Evolutionary conservation across 2,113 vertebrate species (phyloP).

Genomic region (Tricholaema leucomelas): DNA sequence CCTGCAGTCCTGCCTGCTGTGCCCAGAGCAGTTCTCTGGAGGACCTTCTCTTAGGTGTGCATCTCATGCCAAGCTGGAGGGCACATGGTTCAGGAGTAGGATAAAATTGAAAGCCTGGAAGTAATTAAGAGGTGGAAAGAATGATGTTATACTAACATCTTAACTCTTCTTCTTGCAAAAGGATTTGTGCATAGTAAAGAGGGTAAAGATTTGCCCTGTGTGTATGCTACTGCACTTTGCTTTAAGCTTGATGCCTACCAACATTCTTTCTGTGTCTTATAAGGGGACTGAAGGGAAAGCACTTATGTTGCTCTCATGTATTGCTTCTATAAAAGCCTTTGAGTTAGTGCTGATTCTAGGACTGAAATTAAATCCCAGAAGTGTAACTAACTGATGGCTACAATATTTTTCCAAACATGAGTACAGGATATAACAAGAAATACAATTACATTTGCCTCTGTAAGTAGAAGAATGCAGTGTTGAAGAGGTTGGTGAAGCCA

Average conservation of each 20-base stretch:
- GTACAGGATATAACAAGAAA: slow-evolving; percentile 5
- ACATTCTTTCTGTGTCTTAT: not conserved
- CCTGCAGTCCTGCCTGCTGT: too few relatives aligned
- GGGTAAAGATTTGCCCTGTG: not conserved
- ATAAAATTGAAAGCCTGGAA: not conserved
- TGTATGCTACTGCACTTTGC: not conserved
- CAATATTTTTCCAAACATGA: slow-evolving; percentile 46
- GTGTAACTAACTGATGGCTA: not conserved
- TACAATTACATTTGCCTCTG: not conserved
- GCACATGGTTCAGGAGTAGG: not conserved
- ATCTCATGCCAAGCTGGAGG: too few relatives aligned
- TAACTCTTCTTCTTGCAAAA: not conserved
- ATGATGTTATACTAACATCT: not conserved
- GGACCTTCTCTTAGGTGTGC: too few relatives aligned
- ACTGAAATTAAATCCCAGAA: slow-evolving; percentile 42
- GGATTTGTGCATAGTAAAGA: not conserved
- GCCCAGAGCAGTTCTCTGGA: too few relatives aligned
- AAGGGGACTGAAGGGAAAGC: slow-evolving; percentile 15
- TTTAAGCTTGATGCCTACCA: not conserved
- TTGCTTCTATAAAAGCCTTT: slow-evolving; percentile 30
- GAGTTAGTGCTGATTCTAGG: slow-evolving; percentile 18
- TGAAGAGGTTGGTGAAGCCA: not conserved
- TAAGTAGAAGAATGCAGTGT: not conserved
- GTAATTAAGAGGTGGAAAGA: not conserved
- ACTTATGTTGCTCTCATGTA: slow-evolving; percentile 24